phyloP scores from a whole-genome alignment of 2,113 vertebrate genomes.

The Oreocharis arfaki region DNA sequence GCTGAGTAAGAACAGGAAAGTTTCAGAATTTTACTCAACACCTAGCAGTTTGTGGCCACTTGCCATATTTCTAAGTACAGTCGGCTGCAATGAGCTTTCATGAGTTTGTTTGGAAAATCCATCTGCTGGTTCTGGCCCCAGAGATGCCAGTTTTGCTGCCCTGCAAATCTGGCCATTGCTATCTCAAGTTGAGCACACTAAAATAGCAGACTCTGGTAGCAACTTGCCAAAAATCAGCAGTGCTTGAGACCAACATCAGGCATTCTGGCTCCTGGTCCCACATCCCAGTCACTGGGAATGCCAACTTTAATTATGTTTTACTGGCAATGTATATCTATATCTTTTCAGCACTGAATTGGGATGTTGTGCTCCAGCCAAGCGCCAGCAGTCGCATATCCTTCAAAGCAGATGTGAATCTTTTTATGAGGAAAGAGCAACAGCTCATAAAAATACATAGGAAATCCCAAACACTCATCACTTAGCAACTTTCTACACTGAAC shows the following conservation, averaged over 20 bases:
- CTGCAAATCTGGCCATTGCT: slow-evolving; percentile 1
- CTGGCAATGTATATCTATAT: not conserved
- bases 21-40: not conserved
- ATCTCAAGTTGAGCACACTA: not conserved
- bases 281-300: not conserved
- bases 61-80: not conserved
- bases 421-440: not conserved
- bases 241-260: not conserved
- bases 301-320: slow-evolving; percentile 45
- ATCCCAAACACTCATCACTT: slow-evolving; percentile 1
- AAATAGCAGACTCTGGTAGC: not conserved
- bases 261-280: not conserved
- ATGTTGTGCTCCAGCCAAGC: not conserved
- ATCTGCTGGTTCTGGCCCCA: slow-evolving; percentile 31
- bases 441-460: slow-evolving; percentile 38
- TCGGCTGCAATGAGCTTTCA: not conserved
- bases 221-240: slow-evolving; percentile 27
- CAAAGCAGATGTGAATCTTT: slow-evolving; percentile 38
- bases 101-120: slow-evolving; percentile 36
- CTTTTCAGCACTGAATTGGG: not conserved
- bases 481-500: not conserved
- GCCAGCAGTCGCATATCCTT: not conserved
- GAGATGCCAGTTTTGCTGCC: not conserved
- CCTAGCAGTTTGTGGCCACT: not conserved
- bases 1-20: not conserved